phyloP scores from a whole-genome alignment of 2,888 invertebrate genomes.

The Charanyca ferruginea region DNA sequence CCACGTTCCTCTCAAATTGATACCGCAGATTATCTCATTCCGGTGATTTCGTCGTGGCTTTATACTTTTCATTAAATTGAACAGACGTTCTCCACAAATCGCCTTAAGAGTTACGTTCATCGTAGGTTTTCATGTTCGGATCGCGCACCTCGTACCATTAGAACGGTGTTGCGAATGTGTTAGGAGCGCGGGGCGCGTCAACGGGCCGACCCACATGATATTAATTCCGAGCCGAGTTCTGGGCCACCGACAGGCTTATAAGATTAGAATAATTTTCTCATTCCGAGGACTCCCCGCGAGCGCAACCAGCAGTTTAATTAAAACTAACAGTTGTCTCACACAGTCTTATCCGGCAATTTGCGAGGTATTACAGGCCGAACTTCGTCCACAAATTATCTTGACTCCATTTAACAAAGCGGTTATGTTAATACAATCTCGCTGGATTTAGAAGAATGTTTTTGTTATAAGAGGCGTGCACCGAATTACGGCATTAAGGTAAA shows the following conservation, averaged over 20 bases:
- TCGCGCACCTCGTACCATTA: slow-evolving; percentile 42
- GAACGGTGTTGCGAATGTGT: slow-evolving; percentile 47
- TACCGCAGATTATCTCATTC: slow-evolving; percentile 86
- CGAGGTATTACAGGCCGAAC: slow-evolving; percentile 90
- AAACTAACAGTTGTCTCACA: slow-evolving; percentile 91
- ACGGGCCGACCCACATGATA: slow-evolving; percentile 80
- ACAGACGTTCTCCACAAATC: slow-evolving; percentile 77
- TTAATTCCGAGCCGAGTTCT: slow-evolving; percentile 85
- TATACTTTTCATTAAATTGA: slow-evolving; percentile 87
- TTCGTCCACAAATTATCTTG: slow-evolving; percentile 90
- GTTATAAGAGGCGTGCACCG: slow-evolving; percentile 81
- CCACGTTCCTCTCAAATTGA: slow-evolving; percentile 84
- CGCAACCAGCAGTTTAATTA: slow-evolving; percentile 90
- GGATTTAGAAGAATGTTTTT: slow-evolving; percentile 88
- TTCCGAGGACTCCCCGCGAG: slow-evolving; percentile 87
- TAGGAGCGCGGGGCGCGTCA: slow-evolving; percentile 45
- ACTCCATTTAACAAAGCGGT: slow-evolving; percentile 90
- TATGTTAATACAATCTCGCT: slow-evolving; percentile 89
- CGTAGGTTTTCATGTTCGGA: slow-evolving; percentile 62
- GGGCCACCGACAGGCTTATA: slow-evolving; percentile 88
- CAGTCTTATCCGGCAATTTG: slow-evolving; percentile 91
- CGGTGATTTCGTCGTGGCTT: slow-evolving; percentile 79
- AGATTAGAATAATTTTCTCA: slow-evolving; percentile 91
- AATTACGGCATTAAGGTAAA: slow-evolving; percentile 85
- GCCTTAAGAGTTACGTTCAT: slow-evolving; percentile 73